A percentile compares a stretch with the other conserved stretches of the same genome.
Conservation (phyloP, 2,797 vertebrate species). For the Heterohyrax brucei region DNA sequence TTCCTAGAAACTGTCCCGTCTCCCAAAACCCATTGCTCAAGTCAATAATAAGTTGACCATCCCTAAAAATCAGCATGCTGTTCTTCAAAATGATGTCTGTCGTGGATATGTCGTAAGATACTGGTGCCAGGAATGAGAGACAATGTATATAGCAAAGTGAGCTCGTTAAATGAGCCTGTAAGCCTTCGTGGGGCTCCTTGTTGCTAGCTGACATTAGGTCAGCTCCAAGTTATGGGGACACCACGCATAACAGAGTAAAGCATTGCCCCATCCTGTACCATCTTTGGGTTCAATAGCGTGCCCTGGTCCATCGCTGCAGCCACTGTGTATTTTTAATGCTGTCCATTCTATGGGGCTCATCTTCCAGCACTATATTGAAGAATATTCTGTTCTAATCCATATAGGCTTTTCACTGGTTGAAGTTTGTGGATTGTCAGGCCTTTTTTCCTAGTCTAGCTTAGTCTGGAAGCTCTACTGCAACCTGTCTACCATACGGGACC, state of each 20-base stretch:
- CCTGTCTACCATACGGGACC: not conserved
- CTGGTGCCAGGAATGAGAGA: conserved; percentile 18
- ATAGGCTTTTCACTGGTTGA: not conserved
- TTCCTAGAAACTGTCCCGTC: conserved; percentile 73
- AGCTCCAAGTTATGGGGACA: not conserved
- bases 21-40: not conserved
- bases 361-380: not conserved
- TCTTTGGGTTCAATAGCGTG: not conserved
- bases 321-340: not conserved
- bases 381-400: not conserved
- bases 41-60: not conserved
- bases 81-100: conserved; percentile 10
- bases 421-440: not conserved
- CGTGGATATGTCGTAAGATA: not conserved
- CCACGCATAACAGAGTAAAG: not conserved
- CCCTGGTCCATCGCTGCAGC: too few species aligned
- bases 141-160: not conserved
- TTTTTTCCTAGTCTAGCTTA: not conserved
- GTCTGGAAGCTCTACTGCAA: not conserved
- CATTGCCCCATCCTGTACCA: not conserved
- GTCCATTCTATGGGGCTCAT: not conserved
- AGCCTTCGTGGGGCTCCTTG: not conserved
- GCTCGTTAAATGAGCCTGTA: conserved; percentile 40
- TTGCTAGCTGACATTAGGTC: not conserved
- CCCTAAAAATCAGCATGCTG: conserved; percentile 43